phyloP scores from a whole-genome alignment of 2,888 invertebrate genomes.

The Catotricha subobsoleta region DNA sequence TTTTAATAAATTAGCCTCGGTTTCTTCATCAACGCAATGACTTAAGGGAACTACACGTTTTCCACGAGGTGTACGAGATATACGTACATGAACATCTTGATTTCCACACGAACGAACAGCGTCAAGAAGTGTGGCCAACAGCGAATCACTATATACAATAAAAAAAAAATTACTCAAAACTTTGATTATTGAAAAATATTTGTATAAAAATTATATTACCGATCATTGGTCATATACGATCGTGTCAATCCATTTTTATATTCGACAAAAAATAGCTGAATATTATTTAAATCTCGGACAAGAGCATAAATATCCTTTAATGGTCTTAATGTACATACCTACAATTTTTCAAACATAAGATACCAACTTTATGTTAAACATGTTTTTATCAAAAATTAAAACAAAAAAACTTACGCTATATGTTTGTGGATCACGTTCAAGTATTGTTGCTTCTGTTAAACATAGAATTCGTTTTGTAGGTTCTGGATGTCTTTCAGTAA shows the following conservation, averaged over 20 bases:
- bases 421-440: conserved; percentile 94
- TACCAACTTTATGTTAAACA: neutral
- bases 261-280: conserved; percentile 86
- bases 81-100: conserved; percentile 86
- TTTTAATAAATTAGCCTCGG: conserved; percentile 63
- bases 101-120: conserved; percentile 95
- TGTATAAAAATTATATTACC: conserved; percentile 32
- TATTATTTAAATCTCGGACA: conserved; percentile 73
- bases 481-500: conserved; percentile 63
- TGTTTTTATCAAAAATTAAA: neutral
- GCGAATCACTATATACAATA: conserved; percentile 54
- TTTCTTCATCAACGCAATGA: conserved; percentile 87
- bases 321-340: conserved; percentile 63
- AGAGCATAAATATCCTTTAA: conserved; percentile 76
- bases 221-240: conserved; percentile 80
- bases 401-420: conserved; percentile 42
- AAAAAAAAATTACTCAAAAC: conserved; percentile 2
- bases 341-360: neutral
- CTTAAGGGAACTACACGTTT: conserved; percentile 78
- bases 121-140: conserved; percentile 88
- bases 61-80: conserved; percentile 66
- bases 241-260: conserved; percentile 81
- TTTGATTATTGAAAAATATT: neutral
- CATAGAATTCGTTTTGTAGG: conserved; percentile 79
- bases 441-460: conserved; percentile 82